A percentile compares a stretch with the other conserved stretches of the same genome.
These are phyloP conservation scores for Brachionus angularis DNA, from an alignment of 1,140 invertebrate genomes.

Conservation along the genomic window DNA sequence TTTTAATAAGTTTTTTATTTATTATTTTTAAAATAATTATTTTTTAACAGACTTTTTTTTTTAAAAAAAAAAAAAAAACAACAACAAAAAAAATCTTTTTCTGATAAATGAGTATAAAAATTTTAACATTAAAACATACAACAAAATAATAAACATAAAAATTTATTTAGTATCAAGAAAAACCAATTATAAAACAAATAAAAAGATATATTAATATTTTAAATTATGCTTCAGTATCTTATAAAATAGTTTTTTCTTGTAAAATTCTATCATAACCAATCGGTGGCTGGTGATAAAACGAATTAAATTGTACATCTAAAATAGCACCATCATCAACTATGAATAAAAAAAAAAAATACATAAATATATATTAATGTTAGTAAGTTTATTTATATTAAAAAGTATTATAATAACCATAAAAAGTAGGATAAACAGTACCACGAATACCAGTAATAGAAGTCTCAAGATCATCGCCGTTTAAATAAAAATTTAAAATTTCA, in stretches of 20 bases:
- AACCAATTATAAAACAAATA: too few species aligned
- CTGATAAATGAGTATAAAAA: too few species aligned
- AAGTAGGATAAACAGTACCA: conserved; percentile 81
- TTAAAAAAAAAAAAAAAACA: too few species aligned
- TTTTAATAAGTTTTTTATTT: too few species aligned
- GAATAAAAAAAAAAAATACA: conserved; percentile 57
- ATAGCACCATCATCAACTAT: conserved; percentile 94
- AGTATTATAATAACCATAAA: conserved; percentile 73
- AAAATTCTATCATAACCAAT: conserved; percentile 90
- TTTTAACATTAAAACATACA: too few species aligned
- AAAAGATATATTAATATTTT: not conserved
- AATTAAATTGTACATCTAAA: conserved; percentile 84
- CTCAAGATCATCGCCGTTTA: conserved; percentile 85
- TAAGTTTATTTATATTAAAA: not conserved
- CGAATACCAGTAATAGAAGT: conserved; percentile 67
- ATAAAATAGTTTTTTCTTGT: conserved; percentile 91
- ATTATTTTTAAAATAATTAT: too few species aligned
- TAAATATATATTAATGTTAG: conserved; percentile 27
- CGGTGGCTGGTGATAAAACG: conserved; percentile 77
- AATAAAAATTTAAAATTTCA: conserved; percentile 87
- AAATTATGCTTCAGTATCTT: conserved; percentile 52
- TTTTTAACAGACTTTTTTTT: too few species aligned
- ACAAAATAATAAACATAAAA: too few species aligned
- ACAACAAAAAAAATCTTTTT: too few species aligned
- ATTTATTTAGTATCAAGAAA: too few species aligned